Base-by-base conservation (phyloP, 2,888 invertebrate genomes). In the Loripinus fragilis region DNA sequence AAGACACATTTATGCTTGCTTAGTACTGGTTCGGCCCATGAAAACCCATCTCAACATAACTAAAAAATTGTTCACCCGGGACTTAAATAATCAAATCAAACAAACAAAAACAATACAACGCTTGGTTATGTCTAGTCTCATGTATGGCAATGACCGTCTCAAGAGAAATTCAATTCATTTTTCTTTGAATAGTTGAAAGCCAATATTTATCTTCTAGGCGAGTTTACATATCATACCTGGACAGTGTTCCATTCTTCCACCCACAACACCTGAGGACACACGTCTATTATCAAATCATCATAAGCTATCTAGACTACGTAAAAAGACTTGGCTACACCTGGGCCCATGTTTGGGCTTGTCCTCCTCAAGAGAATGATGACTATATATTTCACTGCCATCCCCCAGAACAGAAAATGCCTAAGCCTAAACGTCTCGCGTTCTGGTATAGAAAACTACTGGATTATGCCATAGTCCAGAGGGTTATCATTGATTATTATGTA, bases 381-480 rank as follows among this genome's bases (percentile, higher is more conserved):
- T 99, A 99, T 94, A 99, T 99, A 92, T 99, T 99, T 95, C 99
- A 99, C 95, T 99, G 99, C 95, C 99, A 99, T 95, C 99, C 99
- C 79, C 96, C 96, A 80, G 99, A 99, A 95, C 99, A 99, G 95
- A 99, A 98, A 94, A 99, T 99, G 94, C 99, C 99, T 68, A 99
- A 99, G 94, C 99, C 99, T 76, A 99, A 99, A 94, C 96, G 99
- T 93, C 95, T 99, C 90, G 99, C 99, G 94, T 99, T 99, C 93
- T 99, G 99, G 99, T 99, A 99, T 94, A 99, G 99, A 95, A 99
- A 99, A 94, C 99, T 99, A 99, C 95, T 99, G 87, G 99, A 99
- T 94, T 99, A 99, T 78, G 93, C 99, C 90, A 98, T 99, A 92
- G 97, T 98, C 92, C 99, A 99, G 94, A 96, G 99, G 90, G 99